A percentile compares a stretch with the other conserved stretches of the same genome.
Conservation (phyloP, 1,140 invertebrate genomes). For the Drepana arcuata region DNA sequence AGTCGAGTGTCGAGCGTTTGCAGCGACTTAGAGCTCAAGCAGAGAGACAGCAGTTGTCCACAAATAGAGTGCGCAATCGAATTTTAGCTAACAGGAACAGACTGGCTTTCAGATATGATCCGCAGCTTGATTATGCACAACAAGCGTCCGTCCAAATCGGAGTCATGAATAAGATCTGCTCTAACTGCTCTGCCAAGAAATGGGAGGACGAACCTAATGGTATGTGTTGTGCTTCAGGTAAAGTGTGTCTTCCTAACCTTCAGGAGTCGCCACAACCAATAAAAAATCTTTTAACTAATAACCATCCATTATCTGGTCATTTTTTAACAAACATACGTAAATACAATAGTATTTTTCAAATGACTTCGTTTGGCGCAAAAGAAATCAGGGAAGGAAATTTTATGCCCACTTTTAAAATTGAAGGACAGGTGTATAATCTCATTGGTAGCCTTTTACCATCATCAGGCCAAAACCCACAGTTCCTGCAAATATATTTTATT, state of each 20-base stretch:
- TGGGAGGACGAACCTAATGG: slow-evolving; percentile 25
- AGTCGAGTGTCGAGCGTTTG: slow-evolving; percentile 17
- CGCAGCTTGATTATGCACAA: slow-evolving; percentile 25
- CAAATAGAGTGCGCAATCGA: slow-evolving; percentile 17
- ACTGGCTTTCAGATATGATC: slow-evolving; percentile 21
- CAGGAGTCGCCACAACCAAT: slow-evolving; percentile 6
- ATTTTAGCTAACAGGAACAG: slow-evolving; percentile 21
- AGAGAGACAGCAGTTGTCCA: slow-evolving; percentile 23
- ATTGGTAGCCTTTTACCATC: too few relatives aligned
- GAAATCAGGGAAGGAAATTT: background rate
- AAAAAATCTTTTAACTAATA: slow-evolving; percentile 6
- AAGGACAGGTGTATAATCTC: background rate
- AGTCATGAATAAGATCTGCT: slow-evolving; percentile 26
- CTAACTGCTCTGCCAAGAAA: slow-evolving; percentile 29
- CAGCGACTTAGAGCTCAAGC: slow-evolving; percentile 16
- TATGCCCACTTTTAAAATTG: background rate
- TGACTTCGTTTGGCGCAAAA: slow-evolving; percentile 1
- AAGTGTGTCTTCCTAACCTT: slow-evolving; percentile 6
- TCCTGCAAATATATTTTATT: slow-evolving; percentile 13
- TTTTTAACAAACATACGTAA: slow-evolving; percentile 4
- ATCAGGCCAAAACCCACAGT: too few relatives aligned
- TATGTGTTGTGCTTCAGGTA: slow-evolving; percentile 14
- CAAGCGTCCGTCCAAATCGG: slow-evolving; percentile 21
- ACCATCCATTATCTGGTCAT: background rate
- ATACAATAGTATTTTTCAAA: slow-evolving; percentile 3